These are phyloP conservation scores for Formica selysi DNA, from an alignment of 1,140 invertebrate species.

Conservation along the genomic window DNA sequence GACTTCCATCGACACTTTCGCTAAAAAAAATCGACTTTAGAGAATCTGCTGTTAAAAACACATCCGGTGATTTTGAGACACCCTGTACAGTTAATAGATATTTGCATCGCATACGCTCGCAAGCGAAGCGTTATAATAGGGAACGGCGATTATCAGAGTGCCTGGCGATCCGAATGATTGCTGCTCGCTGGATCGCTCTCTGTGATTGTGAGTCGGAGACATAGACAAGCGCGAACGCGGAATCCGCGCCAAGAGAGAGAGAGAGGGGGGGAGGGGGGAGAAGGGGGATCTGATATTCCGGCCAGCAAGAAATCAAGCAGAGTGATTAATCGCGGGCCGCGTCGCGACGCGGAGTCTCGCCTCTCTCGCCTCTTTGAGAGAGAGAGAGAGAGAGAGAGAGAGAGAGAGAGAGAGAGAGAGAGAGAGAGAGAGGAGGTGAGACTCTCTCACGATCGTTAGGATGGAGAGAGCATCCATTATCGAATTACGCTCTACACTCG, in stretches of 20 bases:
- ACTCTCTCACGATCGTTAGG: conserved; percentile 47
- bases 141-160: conserved; percentile 5
- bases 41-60: neutral
- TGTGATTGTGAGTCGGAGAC: neutral
- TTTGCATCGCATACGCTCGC: neutral
- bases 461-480: conserved; percentile 37
- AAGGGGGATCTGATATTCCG: neutral
- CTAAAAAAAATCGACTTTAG: too few relatives aligned
- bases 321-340: conserved; percentile 45
- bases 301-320: conserved; percentile 46
- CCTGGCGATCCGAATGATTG: conserved; percentile 12
- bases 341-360: neutral
- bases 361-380: too few relatives aligned
- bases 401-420: too few relatives aligned
- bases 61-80: too few relatives aligned
- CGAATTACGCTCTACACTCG: conserved; percentile 50
- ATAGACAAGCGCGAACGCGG: neutral
- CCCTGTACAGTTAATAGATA: too few relatives aligned
- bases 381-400: too few relatives aligned
- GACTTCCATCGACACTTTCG: too few relatives aligned
- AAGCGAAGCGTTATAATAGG: neutral
- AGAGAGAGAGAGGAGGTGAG: neutral
- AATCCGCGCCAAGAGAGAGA: neutral
- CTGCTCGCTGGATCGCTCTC: neutral
- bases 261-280: neutral